A percentile compares a stretch with the other conserved stretches of the same genome.
Conservation (phyloP, 2,797 vertebrate genomes). For the Tragelaphus eurycerus region DNA sequence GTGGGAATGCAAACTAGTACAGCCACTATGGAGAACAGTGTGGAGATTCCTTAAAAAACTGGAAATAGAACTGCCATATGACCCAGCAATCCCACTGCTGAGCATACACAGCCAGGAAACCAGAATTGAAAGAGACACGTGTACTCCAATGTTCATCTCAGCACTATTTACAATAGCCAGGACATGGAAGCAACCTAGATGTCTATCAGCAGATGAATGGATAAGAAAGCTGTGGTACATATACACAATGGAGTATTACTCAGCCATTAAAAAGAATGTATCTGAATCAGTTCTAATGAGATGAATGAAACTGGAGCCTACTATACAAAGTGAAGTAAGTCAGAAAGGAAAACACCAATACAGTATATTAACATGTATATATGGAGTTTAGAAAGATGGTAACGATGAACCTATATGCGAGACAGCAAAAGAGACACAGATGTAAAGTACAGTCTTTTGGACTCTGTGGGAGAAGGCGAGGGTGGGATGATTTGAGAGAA, state of each 20-base stretch:
- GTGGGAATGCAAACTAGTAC: neutral
- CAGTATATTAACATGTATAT: neutral
- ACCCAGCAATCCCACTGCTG: neutral
- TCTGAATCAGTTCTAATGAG: neutral
- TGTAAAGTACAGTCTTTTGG: neutral
- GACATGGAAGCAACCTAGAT: neutral
- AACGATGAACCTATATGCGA: rapidly evolving
- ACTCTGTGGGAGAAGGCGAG: neutral
- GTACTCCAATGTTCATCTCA: neutral
- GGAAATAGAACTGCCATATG: neutral
- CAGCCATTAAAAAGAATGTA: neutral
- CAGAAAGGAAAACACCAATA: neutral
- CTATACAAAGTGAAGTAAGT: neutral
- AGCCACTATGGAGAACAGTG: neutral
- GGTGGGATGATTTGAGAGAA: neutral
- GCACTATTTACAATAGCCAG: neutral
- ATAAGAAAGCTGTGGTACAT: neutral
- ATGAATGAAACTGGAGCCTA: neutral
- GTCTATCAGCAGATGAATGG: neutral
- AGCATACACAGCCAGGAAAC: neutral
- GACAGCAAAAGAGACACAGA: neutral
- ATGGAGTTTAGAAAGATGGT: neutral
- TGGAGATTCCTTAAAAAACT: neutral
- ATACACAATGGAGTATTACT: neutral
- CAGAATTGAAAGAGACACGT: neutral